Base-by-base conservation (phyloP, 1,140 invertebrate genomes). In the Scaptodrosophila lebanonensis region DNA sequence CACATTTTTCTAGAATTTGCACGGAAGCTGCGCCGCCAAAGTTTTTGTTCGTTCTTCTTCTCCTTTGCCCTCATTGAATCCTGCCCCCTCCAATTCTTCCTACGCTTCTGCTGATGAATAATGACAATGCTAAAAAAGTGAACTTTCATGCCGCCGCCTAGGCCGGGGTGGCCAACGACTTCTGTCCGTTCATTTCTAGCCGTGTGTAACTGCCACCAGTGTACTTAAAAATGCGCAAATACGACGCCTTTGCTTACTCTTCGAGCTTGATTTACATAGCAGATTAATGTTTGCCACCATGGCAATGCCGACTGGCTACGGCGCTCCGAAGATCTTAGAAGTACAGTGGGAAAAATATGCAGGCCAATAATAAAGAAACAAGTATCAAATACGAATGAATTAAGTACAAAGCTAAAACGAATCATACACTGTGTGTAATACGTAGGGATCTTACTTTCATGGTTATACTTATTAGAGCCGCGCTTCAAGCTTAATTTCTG, bases 101-200 rank as follows among this genome's bases (percentile, higher is more conserved):
- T 12, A 22, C 47, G 42, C 57, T 2, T n/a, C 44, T 27, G 33
- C 68, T 82, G 76, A 84, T 77, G 66, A 83, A 83, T 84, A 70
- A 84, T 83, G 68, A 77, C 65, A 63, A 61, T 52, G 57, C 60
- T 33, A 27, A 69, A 66, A 62, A 63, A 71, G 51, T 59, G 69
- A 69, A 70, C 64, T 70, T 70, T 70, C 53, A 70, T 67, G 59
- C 62, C 50, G 48, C 8, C 27, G 29, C 29, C 25, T 48, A 27
- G 4, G n/a, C 20, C n/a, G 9, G 17, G 17, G 8, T 15, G 32
- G 18, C 18, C 12, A 15, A n/a, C 7, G 22, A 36, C 35, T 25
- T 25, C 9, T 32, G 33, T 36, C 18, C 35, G 7, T 11, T 13
- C 0, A 6, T 36, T 27, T 13, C 35, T 6, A 8, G 13, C 32